Conservation (phyloP, 1,140 invertebrate species). For the Leptinotarsa texana region DNA sequence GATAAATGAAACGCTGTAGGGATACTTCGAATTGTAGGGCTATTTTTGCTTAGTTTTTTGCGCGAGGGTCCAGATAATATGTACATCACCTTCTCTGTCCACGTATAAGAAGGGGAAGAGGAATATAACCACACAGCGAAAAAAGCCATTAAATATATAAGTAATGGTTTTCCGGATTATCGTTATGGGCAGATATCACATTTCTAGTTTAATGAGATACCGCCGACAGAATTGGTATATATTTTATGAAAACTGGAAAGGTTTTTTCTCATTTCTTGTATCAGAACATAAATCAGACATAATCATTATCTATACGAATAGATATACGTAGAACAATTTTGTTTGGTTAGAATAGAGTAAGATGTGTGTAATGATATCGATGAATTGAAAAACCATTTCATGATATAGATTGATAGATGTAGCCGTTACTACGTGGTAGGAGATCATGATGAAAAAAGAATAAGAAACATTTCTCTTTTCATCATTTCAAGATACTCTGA, state of each 20-base stretch:
- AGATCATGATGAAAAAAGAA: too few relatives aligned
- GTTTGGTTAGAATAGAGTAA: too few relatives aligned
- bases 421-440: too few relatives aligned
- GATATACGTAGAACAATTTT: too few relatives aligned
- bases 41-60: slow-evolving; percentile 48
- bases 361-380: too few relatives aligned
- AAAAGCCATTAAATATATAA: slow-evolving; percentile 36
- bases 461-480: too few relatives aligned
- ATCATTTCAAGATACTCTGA: too few relatives aligned
- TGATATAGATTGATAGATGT: too few relatives aligned
- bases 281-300: slow-evolving; percentile 22
- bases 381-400: too few relatives aligned
- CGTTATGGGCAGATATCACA: slow-evolving; percentile 27
- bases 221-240: slow-evolving; percentile 15
- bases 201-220: slow-evolving; percentile 30
- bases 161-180: slow-evolving; percentile 33
- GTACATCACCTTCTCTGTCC: slow-evolving; percentile 40
- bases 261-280: slow-evolving; percentile 20
- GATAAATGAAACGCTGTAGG: slow-evolving; percentile 47
- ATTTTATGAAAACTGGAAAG: slow-evolving; percentile 26
- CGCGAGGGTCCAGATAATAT: slow-evolving; percentile 45
- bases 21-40: slow-evolving; percentile 46
- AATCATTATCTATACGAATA: neutral
- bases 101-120: slow-evolving; percentile 42
- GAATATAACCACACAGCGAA: slow-evolving; percentile 29